Conservation (phyloP, 1,140 invertebrate genomes). For the Sitodiplosis mosellana region DNA sequence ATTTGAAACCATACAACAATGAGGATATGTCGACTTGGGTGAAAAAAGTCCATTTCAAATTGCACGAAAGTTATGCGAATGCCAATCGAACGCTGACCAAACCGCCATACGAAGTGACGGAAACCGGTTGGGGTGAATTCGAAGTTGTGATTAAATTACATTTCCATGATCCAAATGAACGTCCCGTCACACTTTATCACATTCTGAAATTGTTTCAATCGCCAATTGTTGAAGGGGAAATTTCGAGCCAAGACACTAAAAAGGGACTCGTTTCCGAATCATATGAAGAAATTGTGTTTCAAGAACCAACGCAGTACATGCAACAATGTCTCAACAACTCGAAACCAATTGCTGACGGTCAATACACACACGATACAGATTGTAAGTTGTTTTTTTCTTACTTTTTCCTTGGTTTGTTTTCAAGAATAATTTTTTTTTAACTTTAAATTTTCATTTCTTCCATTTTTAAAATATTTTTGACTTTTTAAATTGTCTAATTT, state of each 20-base stretch:
- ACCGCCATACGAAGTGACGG: constrained; percentile 92
- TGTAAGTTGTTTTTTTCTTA: constrained; percentile 41
- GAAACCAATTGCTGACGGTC: constrained; percentile 44
- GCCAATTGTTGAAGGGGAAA: constrained; percentile 32
- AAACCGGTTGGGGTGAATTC: constrained; percentile 99
- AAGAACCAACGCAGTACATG: constrained; percentile 88
- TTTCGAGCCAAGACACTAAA: constrained; percentile 44
- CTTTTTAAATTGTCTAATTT: neutral
- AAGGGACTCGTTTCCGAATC: constrained; percentile 80
- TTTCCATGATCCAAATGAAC: constrained; percentile 92
- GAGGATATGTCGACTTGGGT: constrained; percentile 91
- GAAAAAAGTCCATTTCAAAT: constrained; percentile 93
- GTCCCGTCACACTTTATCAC: constrained; percentile 89
- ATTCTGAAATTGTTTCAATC: constrained; percentile 89
- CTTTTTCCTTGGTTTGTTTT: constrained; percentile 5
- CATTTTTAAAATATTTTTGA: too few relatives aligned
- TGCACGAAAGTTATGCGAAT: constrained; percentile 95
- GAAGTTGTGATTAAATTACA: constrained; percentile 97
- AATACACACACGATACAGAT: constrained; percentile 71
- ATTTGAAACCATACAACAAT: constrained; percentile 84
- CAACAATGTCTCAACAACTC: constrained; percentile 66
- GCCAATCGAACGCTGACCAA: constrained; percentile 81
- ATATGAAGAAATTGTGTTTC: constrained; percentile 96
- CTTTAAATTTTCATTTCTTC: too few relatives aligned
- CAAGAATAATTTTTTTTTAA: neutral